A percentile compares a stretch with the other conserved stretches of the same genome.
Conservation (phyloP, 2,797 vertebrate genomes). For the Sus cebifrons region DNA sequence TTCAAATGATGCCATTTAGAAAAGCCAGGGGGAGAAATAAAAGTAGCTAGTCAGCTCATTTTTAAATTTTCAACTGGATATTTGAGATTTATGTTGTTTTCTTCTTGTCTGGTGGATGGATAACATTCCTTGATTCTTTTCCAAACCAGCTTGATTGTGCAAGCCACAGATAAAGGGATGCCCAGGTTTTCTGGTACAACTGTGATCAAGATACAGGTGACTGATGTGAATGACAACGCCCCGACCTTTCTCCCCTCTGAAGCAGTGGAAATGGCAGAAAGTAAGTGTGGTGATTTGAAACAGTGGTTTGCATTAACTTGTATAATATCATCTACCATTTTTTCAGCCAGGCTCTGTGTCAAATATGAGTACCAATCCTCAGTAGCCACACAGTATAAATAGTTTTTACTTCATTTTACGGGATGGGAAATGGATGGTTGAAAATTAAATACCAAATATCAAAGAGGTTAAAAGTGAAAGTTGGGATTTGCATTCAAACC, state of each 20-base stretch:
- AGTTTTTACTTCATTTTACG: constrained; percentile 51
- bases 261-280: constrained; percentile 93
- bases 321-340: not conserved
- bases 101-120: constrained; percentile 50
- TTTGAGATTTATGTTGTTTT: constrained; percentile 61
- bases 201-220: constrained; percentile 93
- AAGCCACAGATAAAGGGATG: constrained; percentile 95
- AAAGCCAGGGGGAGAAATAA: constrained; percentile 58
- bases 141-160: constrained; percentile 93
- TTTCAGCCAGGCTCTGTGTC: not conserved
- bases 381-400: not conserved
- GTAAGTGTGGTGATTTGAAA: constrained; percentile 90
- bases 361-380: not conserved
- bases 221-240: constrained; percentile 96
- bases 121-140: constrained; percentile 80
- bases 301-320: constrained; percentile 14
- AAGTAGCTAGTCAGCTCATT: not conserved
- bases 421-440: not conserved
- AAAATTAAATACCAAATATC: constrained; percentile 20
- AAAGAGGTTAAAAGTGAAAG: not conserved
- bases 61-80: constrained; percentile 41
- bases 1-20: constrained; percentile 68
- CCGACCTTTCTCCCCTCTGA: constrained; percentile 92
- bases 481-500: constrained; percentile 10
- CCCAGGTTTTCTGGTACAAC: constrained; percentile 93